A percentile compares a stretch with the other conserved stretches of the same genome.
phyloP scores from a whole-genome alignment of 1,140 invertebrate genomes.

The Micrasema longulum region DNA sequence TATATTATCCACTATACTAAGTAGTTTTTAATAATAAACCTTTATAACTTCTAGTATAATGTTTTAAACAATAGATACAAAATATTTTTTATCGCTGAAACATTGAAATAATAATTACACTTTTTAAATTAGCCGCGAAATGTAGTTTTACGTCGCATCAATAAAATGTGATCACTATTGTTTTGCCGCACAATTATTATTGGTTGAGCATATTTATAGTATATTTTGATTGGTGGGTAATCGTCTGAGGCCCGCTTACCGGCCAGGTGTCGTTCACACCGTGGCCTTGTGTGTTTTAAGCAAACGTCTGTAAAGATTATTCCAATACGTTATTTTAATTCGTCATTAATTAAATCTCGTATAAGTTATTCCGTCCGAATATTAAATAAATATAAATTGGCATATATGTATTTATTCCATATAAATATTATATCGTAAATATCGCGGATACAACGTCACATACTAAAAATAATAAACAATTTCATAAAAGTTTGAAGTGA shows the following conservation, averaged over 20 bases:
- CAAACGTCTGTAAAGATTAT: slow-evolving; percentile 23
- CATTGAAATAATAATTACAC: too few relatives aligned
- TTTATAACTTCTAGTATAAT: too few relatives aligned
- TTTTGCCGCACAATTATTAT: slow-evolving; percentile 46
- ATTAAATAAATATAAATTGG: background rate
- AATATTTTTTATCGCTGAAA: too few relatives aligned
- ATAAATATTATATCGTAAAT: background rate
- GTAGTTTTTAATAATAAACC: too few relatives aligned
- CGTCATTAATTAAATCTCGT: background rate
- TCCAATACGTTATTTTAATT: slow-evolving; percentile 11
- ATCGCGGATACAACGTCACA: background rate
- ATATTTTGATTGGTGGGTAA: slow-evolving; percentile 65
- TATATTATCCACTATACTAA: too few relatives aligned
- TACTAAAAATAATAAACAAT: background rate
- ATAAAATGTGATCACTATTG: slow-evolving; percentile 21
- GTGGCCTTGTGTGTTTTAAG: slow-evolving; percentile 61
- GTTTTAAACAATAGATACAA: too few relatives aligned
- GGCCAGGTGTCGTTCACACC: slow-evolving; percentile 70
- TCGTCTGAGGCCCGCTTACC: slow-evolving; percentile 67
- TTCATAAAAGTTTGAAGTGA: background rate
- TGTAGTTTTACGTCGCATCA: background rate
- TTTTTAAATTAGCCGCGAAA: slow-evolving; percentile 29
- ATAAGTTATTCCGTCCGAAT: too few relatives aligned
- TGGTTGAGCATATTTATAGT: slow-evolving; percentile 39
- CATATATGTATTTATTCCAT: background rate